Evolutionary conservation across 2,888 invertebrate genomes (phyloP), one percentile per base, ranked within the genome.

Genomic region (Sphinx pinastri): DNA sequence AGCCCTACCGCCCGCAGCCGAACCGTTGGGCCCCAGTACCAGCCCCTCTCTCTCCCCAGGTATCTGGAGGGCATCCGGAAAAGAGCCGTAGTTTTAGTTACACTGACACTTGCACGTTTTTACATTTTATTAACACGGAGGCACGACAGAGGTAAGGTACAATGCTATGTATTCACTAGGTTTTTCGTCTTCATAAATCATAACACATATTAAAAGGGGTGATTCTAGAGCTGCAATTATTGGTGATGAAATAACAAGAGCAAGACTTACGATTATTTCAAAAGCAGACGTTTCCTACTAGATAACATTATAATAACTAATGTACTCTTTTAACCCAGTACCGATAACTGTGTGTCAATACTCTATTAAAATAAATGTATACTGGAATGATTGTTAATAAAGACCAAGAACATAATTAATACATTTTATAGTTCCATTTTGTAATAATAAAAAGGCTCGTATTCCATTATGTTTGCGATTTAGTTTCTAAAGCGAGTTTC

Each of bases 1-100:
- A 91, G 84, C 89, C 91, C 77, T 91, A 86, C 85, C 88, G 88
- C 71, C 89, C 83, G 83, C 90, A 85, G 77, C 88, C 84, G 84
- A 88, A 81, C 82, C 94, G 94, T 79, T 94, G 94, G 94, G 93
- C 92, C 75, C 93, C 94, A 57, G 94, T 94, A 74, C 89, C 91
- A 77, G 90, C 92, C 76, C 93, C 93, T 76, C 86, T 87, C 79
- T 93, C 94, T 79, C 93, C 93, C 74, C 93, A 94, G 93, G 94
- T 93, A 93, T 77, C 80, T 71, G 73, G 79, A 83, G 74, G 79
- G 74, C 79, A 71, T 74, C 74, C 72, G 76, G 76, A 76, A 73
- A 81, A 78, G 75, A 75, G 79, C 75, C 82, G 79, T 80, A 81
- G 78, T 76, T 77, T 74, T 77, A 75, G 77, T 74, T 74, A 84